Evolutionary conservation across 2,888 invertebrate species (phyloP), one percentile per base, ranked within the genome.

Genomic region (Pharmacophagus antenor): DNA sequence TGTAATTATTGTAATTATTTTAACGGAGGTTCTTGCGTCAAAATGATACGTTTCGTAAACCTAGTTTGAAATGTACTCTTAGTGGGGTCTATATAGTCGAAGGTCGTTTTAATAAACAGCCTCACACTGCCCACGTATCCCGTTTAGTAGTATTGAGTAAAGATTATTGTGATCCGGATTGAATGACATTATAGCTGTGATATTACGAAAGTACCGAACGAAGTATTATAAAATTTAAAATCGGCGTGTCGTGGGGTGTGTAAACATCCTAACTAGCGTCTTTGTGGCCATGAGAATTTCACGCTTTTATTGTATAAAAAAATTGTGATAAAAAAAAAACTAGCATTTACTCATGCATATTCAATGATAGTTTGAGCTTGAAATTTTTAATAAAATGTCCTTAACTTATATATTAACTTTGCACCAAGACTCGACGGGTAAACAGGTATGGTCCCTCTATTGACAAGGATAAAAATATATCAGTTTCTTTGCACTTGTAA

Each of bases 381-480:
- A 58, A 17, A 12, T 46, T 12, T n/a, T 10, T 25, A 56, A 27
- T 62, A 60, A 59, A 61, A 44, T 46, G 51, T 27, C 37, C 15
- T 47, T 44, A 22, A 25, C 41, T 23, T 17, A 44, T 52, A 49
- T 44, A 37, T 21, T 20, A 31, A 37, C 23, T n/a, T n/a, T n/a
- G 53, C 42, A 44, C 65, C 80, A 83, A 83, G 82, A 79, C 71
- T 72, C 70, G 55, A 63, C 66, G 67, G 64, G 74, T 83, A 85
- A 84, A 86, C 77, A 84, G 71, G 72, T 76, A 70, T 70, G 66
- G 81, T 84, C 80, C 79, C 72, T 77, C 76, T 79, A 79, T 76
- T 72, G 81, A 80, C 74, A 73, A 72, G 66, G 65, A 68, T 71
- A 67, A 68, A 72, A 70, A 70, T 67, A 70, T 62, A 58, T 56